Evolutionary conservation across 1,140 invertebrate genomes (phyloP).

Genomic region (Branchinecta lindahli): DNA sequence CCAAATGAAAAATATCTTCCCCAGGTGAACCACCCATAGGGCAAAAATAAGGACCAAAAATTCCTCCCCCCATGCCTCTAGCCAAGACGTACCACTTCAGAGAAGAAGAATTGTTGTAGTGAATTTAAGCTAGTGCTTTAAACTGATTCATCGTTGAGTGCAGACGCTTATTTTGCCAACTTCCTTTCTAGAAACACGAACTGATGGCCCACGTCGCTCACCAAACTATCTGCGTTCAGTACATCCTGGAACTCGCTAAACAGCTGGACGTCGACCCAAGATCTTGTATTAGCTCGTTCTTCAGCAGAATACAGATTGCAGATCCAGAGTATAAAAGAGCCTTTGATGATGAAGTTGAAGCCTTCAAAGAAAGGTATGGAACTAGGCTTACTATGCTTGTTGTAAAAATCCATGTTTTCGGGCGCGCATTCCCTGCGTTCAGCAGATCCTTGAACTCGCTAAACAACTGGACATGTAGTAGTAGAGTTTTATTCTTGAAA

Average conservation of each 20-base stretch:
- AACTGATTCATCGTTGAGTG: too few species aligned
- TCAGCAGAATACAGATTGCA: constrained; percentile 79
- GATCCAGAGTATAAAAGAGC: constrained; percentile 81
- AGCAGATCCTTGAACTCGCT: constrained; percentile 91
- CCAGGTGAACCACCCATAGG: too few species aligned
- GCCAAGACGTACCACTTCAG: too few species aligned
- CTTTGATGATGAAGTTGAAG: constrained; percentile 81
- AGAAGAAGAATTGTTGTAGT: too few species aligned
- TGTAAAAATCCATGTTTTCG: too few species aligned
- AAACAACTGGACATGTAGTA: constrained; percentile 84
- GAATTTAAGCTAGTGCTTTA: too few species aligned
- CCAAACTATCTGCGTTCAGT: constrained; percentile 98
- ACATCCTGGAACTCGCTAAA: constrained; percentile 89
- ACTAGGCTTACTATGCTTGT: too few species aligned
- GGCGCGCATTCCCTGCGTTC: constrained; percentile 65
- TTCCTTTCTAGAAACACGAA: constrained; percentile 58
- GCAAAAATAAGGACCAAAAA: too few species aligned
- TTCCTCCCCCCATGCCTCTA: too few species aligned
- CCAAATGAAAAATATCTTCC: too few species aligned
- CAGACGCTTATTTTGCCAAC: too few species aligned
- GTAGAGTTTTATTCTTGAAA: too few species aligned
- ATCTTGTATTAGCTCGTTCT: constrained; percentile 84
- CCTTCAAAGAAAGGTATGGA: constrained; percentile 52
- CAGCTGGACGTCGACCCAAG: constrained; percentile 83
- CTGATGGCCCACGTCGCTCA: constrained; percentile 92